Evolutionary conservation across 2,797 vertebrate genomes (phyloP).

Genomic region (Muscicapa striata): DNA sequence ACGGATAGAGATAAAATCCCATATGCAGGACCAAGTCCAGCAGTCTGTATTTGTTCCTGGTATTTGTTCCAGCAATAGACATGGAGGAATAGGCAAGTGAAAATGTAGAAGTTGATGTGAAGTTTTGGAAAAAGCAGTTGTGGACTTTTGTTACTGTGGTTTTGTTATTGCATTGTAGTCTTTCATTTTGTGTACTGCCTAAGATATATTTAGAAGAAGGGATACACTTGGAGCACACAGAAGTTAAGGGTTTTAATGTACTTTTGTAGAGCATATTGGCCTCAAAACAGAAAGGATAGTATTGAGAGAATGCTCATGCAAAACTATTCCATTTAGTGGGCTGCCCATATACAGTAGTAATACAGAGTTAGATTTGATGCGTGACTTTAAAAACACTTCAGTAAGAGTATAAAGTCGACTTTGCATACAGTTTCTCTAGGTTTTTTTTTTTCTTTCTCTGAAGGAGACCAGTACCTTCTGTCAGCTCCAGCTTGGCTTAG

Average conservation of each 20-base stretch:
- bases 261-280: background rate
- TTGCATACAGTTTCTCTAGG: background rate
- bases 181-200: background rate
- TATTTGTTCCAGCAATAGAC: background rate
- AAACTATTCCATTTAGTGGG: background rate
- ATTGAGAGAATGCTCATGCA: background rate
- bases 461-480: background rate
- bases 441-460: background rate
- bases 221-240: background rate
- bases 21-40: background rate
- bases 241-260: background rate
- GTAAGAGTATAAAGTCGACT: background rate
- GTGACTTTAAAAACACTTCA: background rate
- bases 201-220: background rate
- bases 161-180: background rate
- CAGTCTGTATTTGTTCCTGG: background rate
- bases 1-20: background rate
- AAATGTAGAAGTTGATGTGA: background rate
- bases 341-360: background rate
- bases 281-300: background rate
- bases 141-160: background rate
- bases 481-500: background rate
- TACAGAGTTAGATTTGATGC: background rate
- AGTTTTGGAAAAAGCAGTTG: background rate
- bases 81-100: background rate